A percentile compares a stretch with the other conserved stretches of the same genome.
phyloP scores from a whole-genome alignment of 2,113 vertebrate species.

The Scartelaos histophorus region DNA sequence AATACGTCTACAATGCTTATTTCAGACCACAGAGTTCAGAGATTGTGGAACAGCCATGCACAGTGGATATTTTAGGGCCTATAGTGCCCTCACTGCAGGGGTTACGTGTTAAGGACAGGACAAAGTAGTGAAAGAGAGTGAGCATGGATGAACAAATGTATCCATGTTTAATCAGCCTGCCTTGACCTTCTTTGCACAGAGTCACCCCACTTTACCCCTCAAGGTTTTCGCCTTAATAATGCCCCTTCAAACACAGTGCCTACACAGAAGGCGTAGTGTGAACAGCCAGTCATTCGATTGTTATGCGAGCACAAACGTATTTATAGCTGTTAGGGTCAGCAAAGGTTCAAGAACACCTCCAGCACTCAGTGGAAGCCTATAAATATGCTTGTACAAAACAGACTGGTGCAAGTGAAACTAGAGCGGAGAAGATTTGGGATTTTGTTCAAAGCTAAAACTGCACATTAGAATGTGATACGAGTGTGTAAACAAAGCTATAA shows the following conservation, averaged over 20 bases:
- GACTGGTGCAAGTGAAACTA: neutral
- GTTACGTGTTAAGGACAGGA: neutral
- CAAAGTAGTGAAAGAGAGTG: neutral
- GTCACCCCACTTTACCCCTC: slow-evolving; percentile 9
- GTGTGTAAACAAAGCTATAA: too few relatives aligned
- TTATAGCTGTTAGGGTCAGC: slow-evolving; percentile 12
- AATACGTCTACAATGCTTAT: too few relatives aligned
- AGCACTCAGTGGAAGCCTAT: slow-evolving; percentile 8
- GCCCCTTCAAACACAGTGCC: slow-evolving; percentile 3
- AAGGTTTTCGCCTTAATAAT: slow-evolving; percentile 7
- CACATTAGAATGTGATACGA: neutral
- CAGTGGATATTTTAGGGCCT: neutral
- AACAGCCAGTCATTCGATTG: slow-evolving; percentile 10
- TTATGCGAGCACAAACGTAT: slow-evolving; percentile 8
- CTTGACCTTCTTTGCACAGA: slow-evolving; percentile 7
- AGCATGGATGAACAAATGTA: slow-evolving; percentile 6
- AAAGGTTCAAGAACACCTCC: slow-evolving; percentile 12
- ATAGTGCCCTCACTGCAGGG: neutral
- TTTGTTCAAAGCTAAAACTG: neutral
- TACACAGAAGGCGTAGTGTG: slow-evolving; percentile 11
- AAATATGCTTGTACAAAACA: slow-evolving; percentile 8
- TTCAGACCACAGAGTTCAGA: neutral
- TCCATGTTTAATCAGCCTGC: slow-evolving; percentile 8
- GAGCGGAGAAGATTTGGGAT: slow-evolving; percentile 3
- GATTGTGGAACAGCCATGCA: neutral